Evolutionary conservation across 2,888 invertebrate species (phyloP).

Genomic region (Callosobruchus maculatus): DNA sequence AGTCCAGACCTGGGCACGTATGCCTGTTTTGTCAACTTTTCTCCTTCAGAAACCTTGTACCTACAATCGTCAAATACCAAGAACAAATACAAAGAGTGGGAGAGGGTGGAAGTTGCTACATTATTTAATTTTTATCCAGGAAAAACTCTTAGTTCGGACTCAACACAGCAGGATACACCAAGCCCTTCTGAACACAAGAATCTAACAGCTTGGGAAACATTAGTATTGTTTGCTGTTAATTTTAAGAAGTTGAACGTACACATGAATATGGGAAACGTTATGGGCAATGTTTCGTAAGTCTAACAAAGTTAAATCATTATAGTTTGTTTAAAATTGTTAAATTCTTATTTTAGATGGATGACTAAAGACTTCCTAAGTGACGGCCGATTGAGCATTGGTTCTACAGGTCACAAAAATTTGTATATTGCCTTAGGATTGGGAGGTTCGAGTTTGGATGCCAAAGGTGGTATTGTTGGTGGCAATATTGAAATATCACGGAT

Average conservation of each 20-base stretch:
- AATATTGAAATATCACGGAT: constrained; percentile 88
- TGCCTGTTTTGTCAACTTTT: too few species aligned
- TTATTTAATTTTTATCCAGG: neutral
- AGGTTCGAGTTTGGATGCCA: constrained; percentile 89
- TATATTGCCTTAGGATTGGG: constrained; percentile 84
- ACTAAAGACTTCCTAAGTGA: constrained; percentile 89
- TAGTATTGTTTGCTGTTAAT: constrained; percentile 93
- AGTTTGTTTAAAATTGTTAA: neutral
- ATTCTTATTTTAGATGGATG: constrained; percentile 65
- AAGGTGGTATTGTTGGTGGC: constrained; percentile 97
- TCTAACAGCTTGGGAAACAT: constrained; percentile 88
- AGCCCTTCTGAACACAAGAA: constrained; percentile 61
- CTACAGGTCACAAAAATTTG: constrained; percentile 91
- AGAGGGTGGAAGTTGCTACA: too few species aligned
- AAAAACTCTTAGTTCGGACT: constrained; percentile 55
- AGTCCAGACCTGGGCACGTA: too few species aligned
- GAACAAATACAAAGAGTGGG: too few species aligned
- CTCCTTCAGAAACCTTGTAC: too few species aligned
- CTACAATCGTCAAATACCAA: too few species aligned
- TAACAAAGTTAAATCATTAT: neutral
- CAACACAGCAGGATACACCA: constrained; percentile 51
- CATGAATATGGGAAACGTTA: constrained; percentile 99
- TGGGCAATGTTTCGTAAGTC: constrained; percentile 87
- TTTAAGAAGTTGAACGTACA: constrained; percentile 94
- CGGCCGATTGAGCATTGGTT: constrained; percentile 89